Conservation (phyloP, 2,888 invertebrate genomes). For the Molanna angustata region DNA sequence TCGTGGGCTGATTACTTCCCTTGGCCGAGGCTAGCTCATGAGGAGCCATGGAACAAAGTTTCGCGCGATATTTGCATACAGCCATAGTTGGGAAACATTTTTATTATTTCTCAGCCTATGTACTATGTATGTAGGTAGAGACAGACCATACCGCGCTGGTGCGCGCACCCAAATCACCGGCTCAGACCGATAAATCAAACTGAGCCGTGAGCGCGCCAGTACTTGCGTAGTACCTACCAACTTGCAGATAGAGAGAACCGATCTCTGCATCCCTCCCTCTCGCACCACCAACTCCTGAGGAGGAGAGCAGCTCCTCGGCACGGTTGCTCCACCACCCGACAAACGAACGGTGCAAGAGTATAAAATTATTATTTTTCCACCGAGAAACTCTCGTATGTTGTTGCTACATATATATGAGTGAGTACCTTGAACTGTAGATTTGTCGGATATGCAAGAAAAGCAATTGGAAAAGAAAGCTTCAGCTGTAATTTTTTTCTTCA, state of each 20-base stretch:
- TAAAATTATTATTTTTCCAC: no score
- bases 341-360: no score
- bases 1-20: no score
- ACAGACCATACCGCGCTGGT: no score
- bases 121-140: no score
- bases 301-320: no score
- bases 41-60: slow-evolving; percentile 5
- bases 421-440: background rate
- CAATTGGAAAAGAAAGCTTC: no score
- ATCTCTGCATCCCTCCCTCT: background rate
- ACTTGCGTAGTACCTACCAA: background rate
- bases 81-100: slow-evolving; percentile 10
- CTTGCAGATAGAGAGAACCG: background rate
- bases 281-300: background rate
- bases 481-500: no score
- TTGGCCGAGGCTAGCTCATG: no score
- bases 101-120: slow-evolving; percentile 6
- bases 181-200: slow-evolving; percentile 19
- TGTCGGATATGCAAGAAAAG: background rate
- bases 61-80: slow-evolving; percentile 12
- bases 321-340: no score
- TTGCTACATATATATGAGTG: no score
- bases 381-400: no score
- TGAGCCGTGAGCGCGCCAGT: background rate
- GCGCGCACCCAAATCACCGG: slow-evolving; percentile 15